Conservation (phyloP, 2,888 invertebrate genomes). For the Arrhopalites spinosus region DNA sequence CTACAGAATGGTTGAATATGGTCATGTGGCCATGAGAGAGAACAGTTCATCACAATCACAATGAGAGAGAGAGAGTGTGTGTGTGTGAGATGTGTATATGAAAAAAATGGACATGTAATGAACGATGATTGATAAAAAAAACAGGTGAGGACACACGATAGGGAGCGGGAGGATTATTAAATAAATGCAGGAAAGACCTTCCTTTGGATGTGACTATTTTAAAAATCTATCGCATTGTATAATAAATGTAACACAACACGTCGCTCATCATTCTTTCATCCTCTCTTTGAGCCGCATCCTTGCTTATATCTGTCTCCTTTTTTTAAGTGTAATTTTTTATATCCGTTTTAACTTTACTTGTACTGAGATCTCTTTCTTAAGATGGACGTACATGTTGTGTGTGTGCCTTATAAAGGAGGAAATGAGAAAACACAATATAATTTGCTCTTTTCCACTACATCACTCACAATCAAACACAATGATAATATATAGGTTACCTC, state of each 20-base stretch:
- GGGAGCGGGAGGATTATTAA: constrained; percentile 19
- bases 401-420: neutral
- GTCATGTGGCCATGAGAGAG: constrained; percentile 31
- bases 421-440: neutral
- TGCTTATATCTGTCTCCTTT: no score
- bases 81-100: neutral
- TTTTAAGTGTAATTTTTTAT: no score
- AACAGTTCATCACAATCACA: constrained; percentile 25
- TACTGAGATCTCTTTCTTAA: no score
- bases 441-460: neutral
- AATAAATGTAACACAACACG: no score
- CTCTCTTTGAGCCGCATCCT: no score
- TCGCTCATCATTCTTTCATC: no score
- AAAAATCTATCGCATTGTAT: neutral
- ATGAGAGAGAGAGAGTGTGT: neutral
- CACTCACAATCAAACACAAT: constrained; percentile 5
- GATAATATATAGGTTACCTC: neutral
- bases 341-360: no score
- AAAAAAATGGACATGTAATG: constrained; percentile 16
- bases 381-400: no score
- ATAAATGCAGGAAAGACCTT: constrained; percentile 28
- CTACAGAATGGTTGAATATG: constrained; percentile 26
- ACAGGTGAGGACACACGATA: constrained; percentile 35
- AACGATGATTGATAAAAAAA: constrained; percentile 30
- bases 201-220: constrained; percentile 25